A percentile compares a stretch with the other conserved stretches of the same genome.
Conservation (phyloP, 2,113 vertebrate genomes). For the Xenopus borealis region DNA sequence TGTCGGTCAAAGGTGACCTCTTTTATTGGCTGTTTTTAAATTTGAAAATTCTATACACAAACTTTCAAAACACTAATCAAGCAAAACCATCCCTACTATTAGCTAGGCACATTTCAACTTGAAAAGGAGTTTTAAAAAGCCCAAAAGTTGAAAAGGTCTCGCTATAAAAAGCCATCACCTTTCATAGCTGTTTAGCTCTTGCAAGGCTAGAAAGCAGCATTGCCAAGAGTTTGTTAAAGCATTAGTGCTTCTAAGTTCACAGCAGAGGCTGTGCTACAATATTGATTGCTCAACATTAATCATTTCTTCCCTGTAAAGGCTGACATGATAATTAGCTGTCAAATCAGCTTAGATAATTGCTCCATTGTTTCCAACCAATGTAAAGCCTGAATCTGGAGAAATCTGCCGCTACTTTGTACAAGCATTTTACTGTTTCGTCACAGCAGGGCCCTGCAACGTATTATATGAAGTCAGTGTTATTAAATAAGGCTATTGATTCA, state of each 20-base stretch:
- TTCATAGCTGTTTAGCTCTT: slow-evolving; percentile 24
- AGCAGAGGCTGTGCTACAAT: slow-evolving; percentile 31
- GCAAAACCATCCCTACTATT: slow-evolving; percentile 37
- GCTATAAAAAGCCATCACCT: slow-evolving; percentile 42
- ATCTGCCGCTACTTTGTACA: slow-evolving; percentile 10
- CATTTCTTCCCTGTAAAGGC: slow-evolving; percentile 24
- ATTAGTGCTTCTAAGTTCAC: background rate
- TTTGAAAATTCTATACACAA: slow-evolving; percentile 27
- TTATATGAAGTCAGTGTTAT: slow-evolving; percentile 34
- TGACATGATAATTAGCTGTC: slow-evolving; percentile 40
- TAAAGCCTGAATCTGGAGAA: slow-evolving; percentile 38
- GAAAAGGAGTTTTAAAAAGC: slow-evolving; percentile 38
- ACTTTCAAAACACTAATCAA: slow-evolving; percentile 45
- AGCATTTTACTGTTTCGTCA: slow-evolving; percentile 4
- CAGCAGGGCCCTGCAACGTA: slow-evolving; percentile 17
- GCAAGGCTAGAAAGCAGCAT: background rate
- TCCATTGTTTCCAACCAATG: slow-evolving; percentile 43
- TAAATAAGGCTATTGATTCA: slow-evolving; percentile 25
- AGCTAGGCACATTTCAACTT: slow-evolving; percentile 33
- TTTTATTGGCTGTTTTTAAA: slow-evolving; percentile 10
- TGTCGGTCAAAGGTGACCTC: slow-evolving; percentile 44
- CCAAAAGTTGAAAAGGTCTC: slow-evolving; percentile 41
- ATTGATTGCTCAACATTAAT: slow-evolving; percentile 44
- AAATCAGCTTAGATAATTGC: slow-evolving; percentile 52
- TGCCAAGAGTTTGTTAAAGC: slow-evolving; percentile 37